Evolutionary conservation across 2,888 invertebrate genomes (phyloP).

Genomic region (Aquatica leii): DNA sequence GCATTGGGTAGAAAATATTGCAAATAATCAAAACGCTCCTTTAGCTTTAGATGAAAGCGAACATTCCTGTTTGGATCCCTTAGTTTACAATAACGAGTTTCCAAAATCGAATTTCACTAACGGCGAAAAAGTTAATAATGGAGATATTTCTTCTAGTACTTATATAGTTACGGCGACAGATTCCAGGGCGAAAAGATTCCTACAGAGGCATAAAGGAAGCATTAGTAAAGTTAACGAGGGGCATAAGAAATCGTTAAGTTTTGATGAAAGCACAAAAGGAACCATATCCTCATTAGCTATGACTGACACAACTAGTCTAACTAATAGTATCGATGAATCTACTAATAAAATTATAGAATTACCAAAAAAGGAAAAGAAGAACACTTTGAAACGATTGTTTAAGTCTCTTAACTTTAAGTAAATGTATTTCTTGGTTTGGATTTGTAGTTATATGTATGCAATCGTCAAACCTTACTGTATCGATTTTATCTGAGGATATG

Average conservation of each 20-base stretch:
- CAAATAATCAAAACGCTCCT: constrained; percentile 47
- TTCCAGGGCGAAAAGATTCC: constrained; percentile 53
- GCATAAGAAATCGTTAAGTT: constrained; percentile 54
- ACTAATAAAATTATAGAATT: constrained; percentile 38
- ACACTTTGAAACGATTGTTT: constrained; percentile 65
- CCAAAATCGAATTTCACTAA: neutral
- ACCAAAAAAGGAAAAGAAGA: constrained; percentile 68
- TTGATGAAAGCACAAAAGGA: constrained; percentile 45
- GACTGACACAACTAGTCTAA: constrained; percentile 46
- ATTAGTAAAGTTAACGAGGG: constrained; percentile 34
- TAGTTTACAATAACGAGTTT: constrained; percentile 33
- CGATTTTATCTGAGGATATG: neutral
- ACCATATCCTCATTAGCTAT: constrained; percentile 41
- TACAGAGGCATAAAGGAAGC: constrained; percentile 6
- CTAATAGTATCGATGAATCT: constrained; percentile 45
- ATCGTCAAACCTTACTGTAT: too few relatives aligned
- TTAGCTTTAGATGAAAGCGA: constrained; percentile 58
- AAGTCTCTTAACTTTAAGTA: constrained; percentile 30
- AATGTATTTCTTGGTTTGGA: constrained; percentile 18
- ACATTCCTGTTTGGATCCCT: constrained; percentile 52
- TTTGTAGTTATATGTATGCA: constrained; percentile 15
- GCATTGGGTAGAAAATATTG: constrained; percentile 47
- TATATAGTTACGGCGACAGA: constrained; percentile 62
- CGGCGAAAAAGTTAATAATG: constrained; percentile 20
- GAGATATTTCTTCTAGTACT: constrained; percentile 47